Evolutionary conservation across 2,888 invertebrate species (phyloP), one percentile per base, ranked within the genome.

Genomic region (Melanostoma mellinum): DNA sequence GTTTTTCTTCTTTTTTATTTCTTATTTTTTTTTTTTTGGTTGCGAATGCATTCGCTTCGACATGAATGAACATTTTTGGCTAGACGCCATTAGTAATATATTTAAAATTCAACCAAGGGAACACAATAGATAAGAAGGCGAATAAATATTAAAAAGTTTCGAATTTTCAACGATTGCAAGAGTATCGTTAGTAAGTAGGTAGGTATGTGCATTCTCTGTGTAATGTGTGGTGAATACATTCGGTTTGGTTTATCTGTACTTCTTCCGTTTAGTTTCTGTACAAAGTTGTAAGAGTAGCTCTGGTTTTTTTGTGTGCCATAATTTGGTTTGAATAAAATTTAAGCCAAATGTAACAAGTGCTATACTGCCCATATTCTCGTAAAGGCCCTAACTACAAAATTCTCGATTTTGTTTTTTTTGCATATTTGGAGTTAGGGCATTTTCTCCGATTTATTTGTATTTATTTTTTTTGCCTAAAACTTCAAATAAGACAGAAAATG

Each of bases 41-140:
- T 63, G 48, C 63, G 63, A 78, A 82, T 82, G 63, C 63, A 63
- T 52, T 67, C 50, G 53, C 35, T 67, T 67, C 67, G 40, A 55
- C 67, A 67, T 67, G 84, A 84, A 84, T 84, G 79, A 78, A 55
- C 84, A 79, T 84, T 84, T 85, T 86, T 87, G 86, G 87, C 87
- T 85, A 86, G 85, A 85, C 85, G 87, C 87, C 87, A 87, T 86
- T 86, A 85, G 86, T 86, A 87, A 87, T 87, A 86, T 87, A 87
- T 87, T 87, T 86, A 82, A 86, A 87, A 87, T 87, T 80, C 87
- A 87, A 86, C 87, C 86, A 87, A 87, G 87, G 72, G 86, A 85
- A 85, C 85, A 87, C 85, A 86, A 84, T 79, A 87, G 87, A 87
- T 87, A 87, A 87, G 86, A 77, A 79, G 74, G 74, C 74, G 60